Conservation (phyloP, 1,140 invertebrate species). For the Aphelenchoides besseyi region DNA sequence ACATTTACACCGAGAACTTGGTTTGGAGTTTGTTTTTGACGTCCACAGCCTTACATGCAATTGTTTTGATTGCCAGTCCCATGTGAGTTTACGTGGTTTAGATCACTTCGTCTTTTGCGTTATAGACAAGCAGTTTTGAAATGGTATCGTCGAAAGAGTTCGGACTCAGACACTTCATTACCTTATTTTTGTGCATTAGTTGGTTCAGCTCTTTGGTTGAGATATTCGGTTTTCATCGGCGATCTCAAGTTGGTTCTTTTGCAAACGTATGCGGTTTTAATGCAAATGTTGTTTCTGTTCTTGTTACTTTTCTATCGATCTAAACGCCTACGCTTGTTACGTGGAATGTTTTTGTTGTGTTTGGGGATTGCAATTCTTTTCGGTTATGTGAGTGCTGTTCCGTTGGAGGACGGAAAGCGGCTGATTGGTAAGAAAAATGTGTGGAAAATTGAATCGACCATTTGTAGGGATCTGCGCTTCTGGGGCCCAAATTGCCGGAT, state of each 20-base stretch:
- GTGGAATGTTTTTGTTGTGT: conserved; percentile 26
- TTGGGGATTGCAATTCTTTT: conserved; percentile 28
- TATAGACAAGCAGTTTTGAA: conserved; percentile 59
- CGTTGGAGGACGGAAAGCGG: conserved; percentile 39
- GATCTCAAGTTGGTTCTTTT: conserved; percentile 56
- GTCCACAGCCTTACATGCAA: conserved; percentile 57
- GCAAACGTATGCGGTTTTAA: conserved; percentile 54
- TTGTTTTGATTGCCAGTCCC: conserved; percentile 56
- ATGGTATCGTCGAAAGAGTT: conserved; percentile 51
- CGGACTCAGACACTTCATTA: conserved; percentile 53
- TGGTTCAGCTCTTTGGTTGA: conserved; percentile 52
- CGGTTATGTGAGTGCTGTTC: conserved; percentile 28
- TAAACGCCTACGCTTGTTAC: conserved; percentile 47
- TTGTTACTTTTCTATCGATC: conserved; percentile 51
- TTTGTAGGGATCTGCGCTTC: conserved; percentile 50
- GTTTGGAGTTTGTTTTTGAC: conserved; percentile 57
- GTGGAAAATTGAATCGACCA: background rate
- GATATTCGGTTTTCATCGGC: conserved; percentile 56
- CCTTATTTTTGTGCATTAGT: conserved; percentile 56
- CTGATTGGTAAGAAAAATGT: background rate
- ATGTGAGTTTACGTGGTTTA: conserved; percentile 35
- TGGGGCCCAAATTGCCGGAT: conserved; percentile 58
- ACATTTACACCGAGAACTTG: conserved; percentile 50
- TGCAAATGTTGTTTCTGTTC: conserved; percentile 54
- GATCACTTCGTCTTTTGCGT: background rate